phyloP scores from a whole-genome alignment of 2,888 invertebrate genomes.

The Netelia inedita region DNA sequence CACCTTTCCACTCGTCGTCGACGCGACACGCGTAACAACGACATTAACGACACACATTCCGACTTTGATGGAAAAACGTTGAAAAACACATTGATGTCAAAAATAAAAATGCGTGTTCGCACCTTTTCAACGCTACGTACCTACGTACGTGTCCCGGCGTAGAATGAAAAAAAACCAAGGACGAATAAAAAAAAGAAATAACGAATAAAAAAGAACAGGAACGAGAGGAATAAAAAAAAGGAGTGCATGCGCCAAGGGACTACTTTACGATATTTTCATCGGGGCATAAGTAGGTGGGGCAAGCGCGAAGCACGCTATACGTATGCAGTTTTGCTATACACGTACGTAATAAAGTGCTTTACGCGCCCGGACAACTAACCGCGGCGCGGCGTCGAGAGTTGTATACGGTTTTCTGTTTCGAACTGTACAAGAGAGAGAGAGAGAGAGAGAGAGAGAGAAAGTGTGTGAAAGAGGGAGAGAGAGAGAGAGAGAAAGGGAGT shows the following conservation, averaged over 20 bases:
- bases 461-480: background rate
- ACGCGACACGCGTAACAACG: slow-evolving; percentile 5
- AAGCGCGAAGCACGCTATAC: slow-evolving; percentile 62
- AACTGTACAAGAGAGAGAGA: slow-evolving; percentile 57
- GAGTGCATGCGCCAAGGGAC: slow-evolving; percentile 29
- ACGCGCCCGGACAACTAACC: slow-evolving; percentile 81
- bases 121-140: slow-evolving; percentile 54
- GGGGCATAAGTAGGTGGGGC: slow-evolving; percentile 82
- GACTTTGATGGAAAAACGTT: slow-evolving; percentile 1
- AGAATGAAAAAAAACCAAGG: slow-evolving; percentile 19
- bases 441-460: slow-evolving; percentile 17
- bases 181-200: slow-evolving; percentile 16
- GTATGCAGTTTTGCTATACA: slow-evolving; percentile 70
- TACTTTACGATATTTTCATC: slow-evolving; percentile 82
- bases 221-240: slow-evolving; percentile 43
- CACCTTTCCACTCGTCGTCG: background rate
- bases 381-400: slow-evolving; percentile 60
- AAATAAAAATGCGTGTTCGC: slow-evolving; percentile 36
- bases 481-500: background rate
- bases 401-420: slow-evolving; percentile 50
- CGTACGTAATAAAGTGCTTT: slow-evolving; percentile 82
- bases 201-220: slow-evolving; percentile 46
- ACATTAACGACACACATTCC: slow-evolving; percentile 4
- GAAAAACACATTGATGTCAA: slow-evolving; percentile 36
- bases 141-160: slow-evolving; percentile 15